Conservation (phyloP, 1,140 invertebrate species). For the Hirudo medicinalis region DNA sequence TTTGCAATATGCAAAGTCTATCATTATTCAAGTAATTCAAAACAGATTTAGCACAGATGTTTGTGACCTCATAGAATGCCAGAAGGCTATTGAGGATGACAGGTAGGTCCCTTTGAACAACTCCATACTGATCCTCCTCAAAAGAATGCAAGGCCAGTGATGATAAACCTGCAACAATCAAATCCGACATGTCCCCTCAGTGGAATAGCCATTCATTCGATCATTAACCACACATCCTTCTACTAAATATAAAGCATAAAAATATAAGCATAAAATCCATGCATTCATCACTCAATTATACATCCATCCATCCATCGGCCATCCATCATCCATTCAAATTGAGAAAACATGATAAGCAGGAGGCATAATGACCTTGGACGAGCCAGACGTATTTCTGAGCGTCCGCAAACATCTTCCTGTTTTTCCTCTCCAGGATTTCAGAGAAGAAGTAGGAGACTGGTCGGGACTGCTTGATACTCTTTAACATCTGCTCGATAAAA, state of each 20-base stretch:
- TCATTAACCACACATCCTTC: background rate
- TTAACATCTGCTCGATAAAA: background rate
- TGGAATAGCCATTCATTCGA: background rate
- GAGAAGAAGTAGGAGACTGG: background rate
- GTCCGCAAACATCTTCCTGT: background rate
- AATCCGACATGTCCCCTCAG: too few species aligned
- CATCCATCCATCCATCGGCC: too few species aligned
- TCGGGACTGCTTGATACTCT: background rate
- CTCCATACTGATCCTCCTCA: conserved; percentile 1
- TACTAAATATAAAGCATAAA: background rate
- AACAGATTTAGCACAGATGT: too few species aligned
- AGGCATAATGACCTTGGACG: background rate
- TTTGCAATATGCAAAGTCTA: too few species aligned
- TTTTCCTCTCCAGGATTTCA: background rate
- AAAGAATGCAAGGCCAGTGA: background rate
- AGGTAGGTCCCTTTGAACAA: background rate
- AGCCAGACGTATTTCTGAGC: conserved; percentile 6
- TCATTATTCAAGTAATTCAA: too few species aligned
- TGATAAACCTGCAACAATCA: background rate
- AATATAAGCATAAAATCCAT: too few species aligned
- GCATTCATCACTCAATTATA: too few species aligned
- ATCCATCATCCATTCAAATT: too few species aligned
- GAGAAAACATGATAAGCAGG: background rate
- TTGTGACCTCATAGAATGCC: background rate
- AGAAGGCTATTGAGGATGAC: background rate